Conservation (phyloP, 2,113 vertebrate genomes). For the Pristiophorus japonicus region DNA sequence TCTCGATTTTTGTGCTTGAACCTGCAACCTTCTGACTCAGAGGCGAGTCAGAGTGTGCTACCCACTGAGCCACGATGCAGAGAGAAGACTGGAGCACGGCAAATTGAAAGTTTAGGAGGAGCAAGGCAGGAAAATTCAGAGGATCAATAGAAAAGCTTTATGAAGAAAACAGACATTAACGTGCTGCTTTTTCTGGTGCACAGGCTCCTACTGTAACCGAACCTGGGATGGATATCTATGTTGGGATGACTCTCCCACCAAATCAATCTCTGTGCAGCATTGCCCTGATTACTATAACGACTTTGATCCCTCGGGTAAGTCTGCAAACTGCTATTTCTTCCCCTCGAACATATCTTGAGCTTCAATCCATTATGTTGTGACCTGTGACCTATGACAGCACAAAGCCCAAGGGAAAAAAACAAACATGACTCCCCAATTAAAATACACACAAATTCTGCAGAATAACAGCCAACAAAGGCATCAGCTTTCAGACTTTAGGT, state of each 20-base stretch:
- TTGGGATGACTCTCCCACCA: conserved; percentile 58
- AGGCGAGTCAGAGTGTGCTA: too few relatives aligned
- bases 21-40: too few relatives aligned
- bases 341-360: not conserved
- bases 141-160: not conserved
- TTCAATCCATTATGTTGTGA: not conserved
- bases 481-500: not conserved
- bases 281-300: conserved; percentile 61
- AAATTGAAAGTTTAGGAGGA: not conserved
- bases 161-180: not conserved
- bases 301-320: conserved; percentile 61
- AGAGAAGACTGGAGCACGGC: not conserved
- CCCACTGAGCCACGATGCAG: not conserved
- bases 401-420: not conserved
- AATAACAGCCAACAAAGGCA: not conserved
- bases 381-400: not conserved
- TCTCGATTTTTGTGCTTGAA: not conserved
- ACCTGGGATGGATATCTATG: conserved; percentile 70
- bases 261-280: conserved; percentile 50
- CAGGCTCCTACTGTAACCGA: conserved; percentile 61
- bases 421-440: not conserved
- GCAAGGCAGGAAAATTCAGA: not conserved
- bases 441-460: not conserved
- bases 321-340: not conserved
- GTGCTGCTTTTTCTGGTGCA: not conserved